Percentiles rank a stretch among this genome's conserved stretches.
Conservation (phyloP, 2,888 invertebrate genomes). For the Agrypnus murinus region DNA sequence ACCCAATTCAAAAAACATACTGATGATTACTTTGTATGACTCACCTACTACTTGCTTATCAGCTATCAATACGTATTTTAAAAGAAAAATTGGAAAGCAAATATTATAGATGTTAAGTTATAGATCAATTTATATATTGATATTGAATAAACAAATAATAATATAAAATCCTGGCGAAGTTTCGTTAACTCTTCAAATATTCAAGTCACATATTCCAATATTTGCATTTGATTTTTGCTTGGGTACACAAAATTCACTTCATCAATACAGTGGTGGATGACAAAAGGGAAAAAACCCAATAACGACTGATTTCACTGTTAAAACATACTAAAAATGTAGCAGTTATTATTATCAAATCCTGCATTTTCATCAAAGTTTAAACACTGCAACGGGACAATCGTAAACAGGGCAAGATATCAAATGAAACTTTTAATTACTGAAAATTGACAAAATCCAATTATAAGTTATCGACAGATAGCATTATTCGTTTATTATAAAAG, state of each 20-base stretch:
- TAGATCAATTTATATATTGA: too few relatives aligned
- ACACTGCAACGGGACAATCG: neutral
- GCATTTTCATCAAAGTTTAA: neutral
- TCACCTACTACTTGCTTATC: too few relatives aligned
- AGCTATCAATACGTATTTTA: too few relatives aligned
- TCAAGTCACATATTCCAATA: slow-evolving; percentile 24
- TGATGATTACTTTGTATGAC: too few relatives aligned
- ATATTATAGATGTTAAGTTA: too few relatives aligned
- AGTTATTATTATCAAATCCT: too few relatives aligned
- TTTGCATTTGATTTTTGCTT: slow-evolving; percentile 28
- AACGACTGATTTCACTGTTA: neutral
- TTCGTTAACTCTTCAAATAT: slow-evolving; percentile 8
- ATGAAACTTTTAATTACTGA: neutral
- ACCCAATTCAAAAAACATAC: too few relatives aligned
- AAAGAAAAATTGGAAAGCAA: too few relatives aligned
- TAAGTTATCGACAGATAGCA: neutral
- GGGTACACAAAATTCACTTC: slow-evolving; percentile 19
- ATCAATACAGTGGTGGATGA: neutral
- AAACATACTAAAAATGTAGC: slow-evolving; percentile 9
- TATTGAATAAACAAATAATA: too few relatives aligned
- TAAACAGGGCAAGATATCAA: neutral
- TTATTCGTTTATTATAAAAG: too few relatives aligned
- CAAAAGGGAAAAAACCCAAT: slow-evolving; percentile 29
- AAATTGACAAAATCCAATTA: neutral
- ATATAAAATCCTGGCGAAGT: too few relatives aligned